phyloP scores from a whole-genome alignment of 2,888 invertebrate species.

The Empis stercorea region DNA sequence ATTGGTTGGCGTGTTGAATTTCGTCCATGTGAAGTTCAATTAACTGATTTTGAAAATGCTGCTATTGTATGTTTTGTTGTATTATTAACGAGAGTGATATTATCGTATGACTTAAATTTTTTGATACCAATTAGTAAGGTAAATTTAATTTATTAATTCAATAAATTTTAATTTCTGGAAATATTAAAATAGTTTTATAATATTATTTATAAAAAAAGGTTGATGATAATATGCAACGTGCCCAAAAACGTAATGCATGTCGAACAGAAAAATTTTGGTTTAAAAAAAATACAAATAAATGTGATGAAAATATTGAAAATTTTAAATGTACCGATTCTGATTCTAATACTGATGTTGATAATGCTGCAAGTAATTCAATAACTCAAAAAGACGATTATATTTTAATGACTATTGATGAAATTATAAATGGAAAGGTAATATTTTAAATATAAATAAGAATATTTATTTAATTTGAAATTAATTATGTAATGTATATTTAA shows the following conservation, averaged over 20 bases:
- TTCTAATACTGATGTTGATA: constrained; percentile 13
- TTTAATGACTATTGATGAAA: constrained; percentile 87
- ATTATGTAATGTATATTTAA: neutral
- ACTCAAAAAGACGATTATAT: constrained; percentile 43
- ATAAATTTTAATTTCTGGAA: neutral
- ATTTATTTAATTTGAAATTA: too few relatives aligned
- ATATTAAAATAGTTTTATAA: constrained; percentile 4
- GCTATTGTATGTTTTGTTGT: constrained; percentile 97
- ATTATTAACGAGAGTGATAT: constrained; percentile 86
- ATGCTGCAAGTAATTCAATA: constrained; percentile 16
- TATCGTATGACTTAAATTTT: constrained; percentile 91
- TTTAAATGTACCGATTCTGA: constrained; percentile 7
- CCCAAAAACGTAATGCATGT: constrained; percentile 84
- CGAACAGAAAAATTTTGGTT: constrained; percentile 85
- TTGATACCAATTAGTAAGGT: constrained; percentile 96
- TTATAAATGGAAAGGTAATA: constrained; percentile 74
- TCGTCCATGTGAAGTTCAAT: constrained; percentile 94
- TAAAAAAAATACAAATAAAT: constrained; percentile 56
- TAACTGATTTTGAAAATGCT: constrained; percentile 99
- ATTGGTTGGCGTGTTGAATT: constrained; percentile 99
- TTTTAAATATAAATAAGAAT: neutral
- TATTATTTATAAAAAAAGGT: too few relatives aligned
- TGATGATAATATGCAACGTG: constrained; percentile 94
- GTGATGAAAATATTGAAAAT: constrained; percentile 12
- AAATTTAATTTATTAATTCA: constrained; percentile 5